Percentiles rank a stretch among this genome's conserved stretches.
Evolutionary conservation across 2,113 vertebrate species (phyloP).

Genomic region (Cavia aperea): DNA sequence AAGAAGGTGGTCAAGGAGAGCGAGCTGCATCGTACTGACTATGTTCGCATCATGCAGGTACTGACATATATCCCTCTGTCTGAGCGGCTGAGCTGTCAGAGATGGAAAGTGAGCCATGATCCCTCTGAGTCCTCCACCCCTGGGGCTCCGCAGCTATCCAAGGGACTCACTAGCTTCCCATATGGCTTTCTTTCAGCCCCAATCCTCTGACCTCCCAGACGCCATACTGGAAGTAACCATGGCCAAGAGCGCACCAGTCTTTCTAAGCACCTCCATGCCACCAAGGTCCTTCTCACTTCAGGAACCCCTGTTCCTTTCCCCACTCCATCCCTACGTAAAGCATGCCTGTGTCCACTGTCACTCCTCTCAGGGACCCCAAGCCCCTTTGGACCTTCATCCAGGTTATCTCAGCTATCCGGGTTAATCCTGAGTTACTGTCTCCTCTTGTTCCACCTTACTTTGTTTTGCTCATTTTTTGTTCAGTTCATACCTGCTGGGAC

Average conservation of each 20-base stretch:
- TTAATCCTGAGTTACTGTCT: background rate
- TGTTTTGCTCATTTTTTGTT: background rate
- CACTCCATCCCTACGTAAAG: background rate
- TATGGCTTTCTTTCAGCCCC: background rate
- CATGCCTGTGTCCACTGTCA: background rate
- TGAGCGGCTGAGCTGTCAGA: rapidly evolving
- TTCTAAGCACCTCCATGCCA: background rate
- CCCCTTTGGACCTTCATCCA: background rate
- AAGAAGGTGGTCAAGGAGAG: conserved; percentile 80
- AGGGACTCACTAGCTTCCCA: background rate
- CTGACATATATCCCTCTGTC: rapidly evolving
- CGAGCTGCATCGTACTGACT: conserved; percentile 79
- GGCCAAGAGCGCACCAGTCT: too few relatives aligned
- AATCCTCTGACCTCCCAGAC: background rate
- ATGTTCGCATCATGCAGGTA: conserved; percentile 87
- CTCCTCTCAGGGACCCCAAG: background rate
- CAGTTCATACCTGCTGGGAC: background rate
- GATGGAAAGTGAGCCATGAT: background rate
- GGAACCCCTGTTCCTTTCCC: background rate
- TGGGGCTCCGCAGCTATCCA: background rate
- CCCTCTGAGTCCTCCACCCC: background rate
- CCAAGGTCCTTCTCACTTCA: background rate
- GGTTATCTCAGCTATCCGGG: background rate
- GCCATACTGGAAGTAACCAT: background rate
- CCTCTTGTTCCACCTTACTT: background rate